phyloP scores from a whole-genome alignment of 2,888 invertebrate genomes.

The Frankliniella fusca region DNA sequence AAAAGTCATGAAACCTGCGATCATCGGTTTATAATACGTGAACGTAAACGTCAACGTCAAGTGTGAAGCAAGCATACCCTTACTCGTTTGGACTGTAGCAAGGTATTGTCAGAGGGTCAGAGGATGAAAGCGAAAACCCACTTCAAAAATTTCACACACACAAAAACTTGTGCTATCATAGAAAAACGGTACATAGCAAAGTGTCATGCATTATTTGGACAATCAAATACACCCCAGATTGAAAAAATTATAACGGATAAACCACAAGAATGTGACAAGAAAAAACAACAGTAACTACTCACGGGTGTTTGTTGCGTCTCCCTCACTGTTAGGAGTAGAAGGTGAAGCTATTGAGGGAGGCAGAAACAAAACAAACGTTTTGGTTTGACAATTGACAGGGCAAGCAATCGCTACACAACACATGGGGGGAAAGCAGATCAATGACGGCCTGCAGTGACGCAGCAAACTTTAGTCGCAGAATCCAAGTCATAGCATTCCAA shows the following conservation, averaged over 20 bases:
- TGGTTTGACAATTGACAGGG: constrained; percentile 5
- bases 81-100: no score
- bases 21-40: no score
- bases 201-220: not conserved
- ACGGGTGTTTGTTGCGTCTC: constrained; percentile 45
- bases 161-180: no score
- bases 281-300: constrained; percentile 1
- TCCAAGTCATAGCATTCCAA: not conserved
- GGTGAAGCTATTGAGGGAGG: constrained; percentile 47
- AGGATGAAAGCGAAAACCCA: no score
- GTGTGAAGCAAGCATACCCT: no score
- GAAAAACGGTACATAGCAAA: not conserved
- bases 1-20: no score
- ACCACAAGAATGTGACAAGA: not conserved
- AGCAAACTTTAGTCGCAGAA: not conserved
- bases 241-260: not conserved
- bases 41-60: no score
- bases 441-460: not conserved
- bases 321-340: constrained; percentile 47
- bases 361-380: constrained; percentile 42
- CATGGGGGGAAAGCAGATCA: not conserved
- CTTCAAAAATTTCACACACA: no score
- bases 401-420: constrained; percentile 8
- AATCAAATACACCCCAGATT: not conserved
- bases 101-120: no score